phyloP scores from a whole-genome alignment of 2,113 vertebrate genomes.

The Riparia riparia region DNA sequence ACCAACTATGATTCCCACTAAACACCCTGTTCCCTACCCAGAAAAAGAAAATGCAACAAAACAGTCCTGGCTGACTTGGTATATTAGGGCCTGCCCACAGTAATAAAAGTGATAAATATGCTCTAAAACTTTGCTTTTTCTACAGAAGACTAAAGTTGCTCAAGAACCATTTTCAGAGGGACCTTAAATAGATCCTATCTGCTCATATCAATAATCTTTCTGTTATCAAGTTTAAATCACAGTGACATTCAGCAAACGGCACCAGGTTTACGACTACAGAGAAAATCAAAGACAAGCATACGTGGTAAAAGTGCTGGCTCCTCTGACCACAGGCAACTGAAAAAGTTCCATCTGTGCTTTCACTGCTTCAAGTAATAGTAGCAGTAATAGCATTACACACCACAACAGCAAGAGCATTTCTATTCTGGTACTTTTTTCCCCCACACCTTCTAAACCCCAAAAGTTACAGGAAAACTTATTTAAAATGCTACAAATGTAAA shows the following conservation, averaged over 20 bases:
- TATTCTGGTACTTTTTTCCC: neutral
- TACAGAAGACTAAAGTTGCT: neutral
- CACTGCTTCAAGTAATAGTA: neutral
- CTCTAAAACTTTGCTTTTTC: neutral
- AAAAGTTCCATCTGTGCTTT: neutral
- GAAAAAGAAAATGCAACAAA: neutral
- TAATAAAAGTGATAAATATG: neutral
- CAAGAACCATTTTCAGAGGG: neutral
- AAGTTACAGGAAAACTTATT: neutral
- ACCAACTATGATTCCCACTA: neutral
- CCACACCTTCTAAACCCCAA: neutral
- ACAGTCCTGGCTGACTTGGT: neutral
- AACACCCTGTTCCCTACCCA: neutral
- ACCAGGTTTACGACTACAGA: neutral
- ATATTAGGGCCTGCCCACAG: neutral
- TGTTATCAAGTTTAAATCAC: neutral
- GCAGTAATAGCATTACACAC: neutral
- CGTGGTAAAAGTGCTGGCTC: rapidly evolving
- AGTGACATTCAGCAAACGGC: neutral
- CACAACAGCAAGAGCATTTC: neutral
- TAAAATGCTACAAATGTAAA: neutral
- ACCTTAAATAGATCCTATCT: neutral
- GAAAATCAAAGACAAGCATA: neutral
- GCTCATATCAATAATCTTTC: neutral
- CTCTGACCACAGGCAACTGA: neutral